A percentile compares a stretch with the other conserved stretches of the same genome.
Evolutionary conservation across 1,140 invertebrate genomes (phyloP).

Genomic region (Drosophila sp.): DNA sequence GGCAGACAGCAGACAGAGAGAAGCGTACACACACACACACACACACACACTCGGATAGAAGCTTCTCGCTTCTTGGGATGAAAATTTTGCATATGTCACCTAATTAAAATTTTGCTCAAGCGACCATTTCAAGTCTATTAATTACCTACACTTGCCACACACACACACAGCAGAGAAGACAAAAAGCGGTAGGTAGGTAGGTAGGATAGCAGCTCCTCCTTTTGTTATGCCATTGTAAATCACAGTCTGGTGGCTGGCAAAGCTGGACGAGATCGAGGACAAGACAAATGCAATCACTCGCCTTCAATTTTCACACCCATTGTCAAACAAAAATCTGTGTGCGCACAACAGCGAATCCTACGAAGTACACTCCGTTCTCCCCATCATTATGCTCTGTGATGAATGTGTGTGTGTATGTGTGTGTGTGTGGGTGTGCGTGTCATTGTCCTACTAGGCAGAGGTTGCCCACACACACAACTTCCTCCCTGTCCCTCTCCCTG

Average conservation of each 20-base stretch:
- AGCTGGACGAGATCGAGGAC: slow-evolving; percentile 13
- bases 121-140: slow-evolving; percentile 80
- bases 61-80: not conserved
- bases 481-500: slow-evolving; percentile 8
- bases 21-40: slow-evolving; percentile 4
- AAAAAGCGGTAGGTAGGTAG: slow-evolving; percentile 13
- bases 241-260: slow-evolving; percentile 17
- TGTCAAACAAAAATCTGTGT: slow-evolving; percentile 78
- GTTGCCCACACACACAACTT: not conserved
- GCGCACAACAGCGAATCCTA: slow-evolving; percentile 35
- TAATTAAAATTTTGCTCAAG: slow-evolving; percentile 77
- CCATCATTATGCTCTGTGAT: slow-evolving; percentile 70
- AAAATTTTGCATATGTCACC: slow-evolving; percentile 74
- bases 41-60: not conserved
- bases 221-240: slow-evolving; percentile 54
- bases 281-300: slow-evolving; percentile 74
- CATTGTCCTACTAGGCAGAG: slow-evolving; percentile 64
- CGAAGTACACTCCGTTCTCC: slow-evolving; percentile 10
- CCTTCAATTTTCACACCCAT: slow-evolving; percentile 80
- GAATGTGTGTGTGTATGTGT: slow-evolving; percentile 43
- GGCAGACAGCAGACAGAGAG: slow-evolving; percentile 36
- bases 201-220: slow-evolving; percentile 8
- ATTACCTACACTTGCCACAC: slow-evolving; percentile 61
- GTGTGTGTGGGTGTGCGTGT: slow-evolving; percentile 29
- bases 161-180: slow-evolving; percentile 20